Evolutionary conservation across 2,888 invertebrate species (phyloP), one percentile per base, ranked within the genome.

Genomic region (Ferdinandea cuprea): DNA sequence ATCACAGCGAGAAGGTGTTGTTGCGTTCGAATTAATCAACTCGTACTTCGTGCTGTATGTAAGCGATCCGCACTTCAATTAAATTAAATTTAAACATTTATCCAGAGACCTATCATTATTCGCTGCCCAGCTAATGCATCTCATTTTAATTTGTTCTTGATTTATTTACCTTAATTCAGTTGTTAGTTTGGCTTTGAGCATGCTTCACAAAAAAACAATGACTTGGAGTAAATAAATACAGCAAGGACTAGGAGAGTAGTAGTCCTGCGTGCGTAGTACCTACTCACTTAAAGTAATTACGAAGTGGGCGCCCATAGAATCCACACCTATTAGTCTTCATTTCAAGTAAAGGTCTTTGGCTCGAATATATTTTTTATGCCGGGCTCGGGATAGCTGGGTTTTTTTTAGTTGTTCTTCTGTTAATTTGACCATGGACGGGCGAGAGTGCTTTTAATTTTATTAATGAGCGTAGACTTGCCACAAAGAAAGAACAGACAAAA

Each of bases 321-420:
- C 19, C 40, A 13, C 32, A 50, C 46, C 71, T 63, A 65, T 77
- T 77, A 50, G 63, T 77, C 71, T 71, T 71, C 42, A 58, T 78
- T 50, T 65, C 25, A 50, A 58, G 40, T 48, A 44, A 63, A 50
- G 46, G 42, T 46, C 73, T n/a, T 50, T 61, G 44, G 58, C 25
- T 25, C n/a, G 37, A 50, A 15, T 66, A n/a, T 11, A 1, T 30
- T 58, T 54, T 19, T 37, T 35, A 35, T 7, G 17, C 21, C 25
- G 17, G 7, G 2, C 17, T 30, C 5, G 6, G 28, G 65, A 40
- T 50, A 37, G 37, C 3, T 32, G 9, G 46, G 11, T 35, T 17
- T 17, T 42, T 32, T 25, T 48, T 48, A n/a, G n/a, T n/a, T n/a
- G n/a, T n/a, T 48, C 30, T 50, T 19, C 3, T 40, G 11, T 13